A percentile compares a stretch with the other conserved stretches of the same genome.
phyloP scores from a whole-genome alignment of 1,140 invertebrate genomes.

The Monomorium pharaonis region DNA sequence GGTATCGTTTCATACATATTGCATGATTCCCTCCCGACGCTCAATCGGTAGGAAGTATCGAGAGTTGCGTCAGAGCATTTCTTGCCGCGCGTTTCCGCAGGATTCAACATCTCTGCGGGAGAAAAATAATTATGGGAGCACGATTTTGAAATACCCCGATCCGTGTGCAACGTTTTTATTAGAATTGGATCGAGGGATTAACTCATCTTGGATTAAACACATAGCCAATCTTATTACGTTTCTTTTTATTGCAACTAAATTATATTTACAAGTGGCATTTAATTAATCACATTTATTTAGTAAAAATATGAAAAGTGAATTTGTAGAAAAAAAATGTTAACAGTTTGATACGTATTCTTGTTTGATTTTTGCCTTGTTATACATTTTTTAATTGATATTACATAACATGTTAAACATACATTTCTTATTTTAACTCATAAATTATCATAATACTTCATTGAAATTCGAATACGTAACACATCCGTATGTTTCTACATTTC shows the following conservation, averaged over 20 bases:
- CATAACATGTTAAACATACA: background rate
- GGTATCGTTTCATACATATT: slow-evolving; percentile 76
- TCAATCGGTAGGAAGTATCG: slow-evolving; percentile 66
- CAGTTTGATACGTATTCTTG: background rate
- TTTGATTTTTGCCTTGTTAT: background rate
- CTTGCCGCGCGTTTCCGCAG: slow-evolving; percentile 41
- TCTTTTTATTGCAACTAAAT: background rate
- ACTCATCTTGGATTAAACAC: background rate
- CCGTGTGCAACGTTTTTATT: background rate
- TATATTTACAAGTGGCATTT: background rate
- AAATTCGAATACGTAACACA: background rate
- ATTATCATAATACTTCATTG: background rate
- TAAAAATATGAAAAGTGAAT: background rate
- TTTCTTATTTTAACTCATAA: background rate
- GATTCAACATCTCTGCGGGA: slow-evolving; percentile 5
- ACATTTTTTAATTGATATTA: background rate
- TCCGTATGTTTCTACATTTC: background rate
- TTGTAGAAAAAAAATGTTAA: background rate
- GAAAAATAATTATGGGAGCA: slow-evolving; percentile 12
- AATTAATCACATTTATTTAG: background rate
- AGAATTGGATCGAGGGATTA: background rate
- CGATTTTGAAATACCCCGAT: background rate
- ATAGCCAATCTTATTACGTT: background rate
- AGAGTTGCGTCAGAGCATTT: slow-evolving; percentile 41
- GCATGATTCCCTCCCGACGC: slow-evolving; percentile 69